A percentile compares a stretch with the other conserved stretches of the same genome.
These are phyloP conservation scores for Ophiodon elongatus DNA, from an alignment of 2,113 vertebrate species.

Conservation along the genomic window DNA sequence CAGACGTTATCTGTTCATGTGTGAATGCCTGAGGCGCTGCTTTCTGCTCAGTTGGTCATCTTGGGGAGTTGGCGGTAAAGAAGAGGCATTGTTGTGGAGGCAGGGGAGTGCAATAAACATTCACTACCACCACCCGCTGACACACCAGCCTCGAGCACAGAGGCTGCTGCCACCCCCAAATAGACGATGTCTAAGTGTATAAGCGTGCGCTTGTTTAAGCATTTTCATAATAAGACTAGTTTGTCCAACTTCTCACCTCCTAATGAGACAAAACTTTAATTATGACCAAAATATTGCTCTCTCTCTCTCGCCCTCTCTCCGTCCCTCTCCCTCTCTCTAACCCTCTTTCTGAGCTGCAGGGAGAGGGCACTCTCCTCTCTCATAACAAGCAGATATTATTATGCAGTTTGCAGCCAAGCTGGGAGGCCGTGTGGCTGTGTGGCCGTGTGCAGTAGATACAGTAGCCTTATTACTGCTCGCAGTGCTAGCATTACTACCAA, in stretches of 20 bases:
- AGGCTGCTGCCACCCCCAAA: constrained; percentile 2
- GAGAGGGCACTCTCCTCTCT: constrained; percentile 35
- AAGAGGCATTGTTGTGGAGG: not conserved
- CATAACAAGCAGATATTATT: constrained; percentile 60
- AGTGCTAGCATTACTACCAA: constrained; percentile 38
- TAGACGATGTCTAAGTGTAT: not conserved
- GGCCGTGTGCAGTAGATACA: constrained; percentile 54
- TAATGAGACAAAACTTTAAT: constrained; percentile 67
- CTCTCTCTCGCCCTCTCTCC: not conserved
- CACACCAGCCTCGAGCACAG: not conserved
- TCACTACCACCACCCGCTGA: not conserved
- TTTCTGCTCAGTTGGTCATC: constrained; percentile 9
- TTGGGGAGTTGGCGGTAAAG: constrained; percentile 10
- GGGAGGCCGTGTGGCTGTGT: constrained; percentile 33
- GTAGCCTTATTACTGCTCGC: constrained; percentile 70
- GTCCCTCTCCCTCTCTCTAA: not conserved
- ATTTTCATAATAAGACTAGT: constrained; percentile 44
- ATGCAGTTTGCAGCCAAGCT: constrained; percentile 44
- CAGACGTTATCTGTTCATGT: not conserved
- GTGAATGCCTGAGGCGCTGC: not conserved
- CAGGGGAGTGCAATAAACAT: constrained; percentile 4
- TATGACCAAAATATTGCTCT: constrained; percentile 36
- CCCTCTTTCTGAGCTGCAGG: constrained; percentile 16
- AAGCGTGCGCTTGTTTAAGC: constrained; percentile 6
- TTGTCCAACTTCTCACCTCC: constrained; percentile 54